Conservation (phyloP, 2,888 invertebrate species). For the Hemicrepidius hirtus region DNA sequence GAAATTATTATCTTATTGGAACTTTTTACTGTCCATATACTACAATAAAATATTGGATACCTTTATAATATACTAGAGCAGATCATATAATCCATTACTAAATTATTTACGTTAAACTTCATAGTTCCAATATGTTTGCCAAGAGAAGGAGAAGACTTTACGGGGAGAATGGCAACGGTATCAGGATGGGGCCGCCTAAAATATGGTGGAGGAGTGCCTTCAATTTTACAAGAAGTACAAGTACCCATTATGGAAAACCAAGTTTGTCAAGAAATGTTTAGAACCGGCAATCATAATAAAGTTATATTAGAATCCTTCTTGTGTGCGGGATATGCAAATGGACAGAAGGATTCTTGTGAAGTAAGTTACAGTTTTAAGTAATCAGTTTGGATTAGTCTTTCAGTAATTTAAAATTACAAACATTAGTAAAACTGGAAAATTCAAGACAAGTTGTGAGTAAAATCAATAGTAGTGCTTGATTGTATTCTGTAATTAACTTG, state of each 20-base stretch:
- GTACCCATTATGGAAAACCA: slow-evolving; percentile 94
- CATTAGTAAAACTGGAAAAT: too few relatives aligned
- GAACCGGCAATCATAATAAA: slow-evolving; percentile 91
- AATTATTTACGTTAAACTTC: slow-evolving; percentile 55
- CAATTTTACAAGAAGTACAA: slow-evolving; percentile 92
- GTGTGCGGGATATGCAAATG: slow-evolving; percentile 94
- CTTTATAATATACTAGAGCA: too few relatives aligned
- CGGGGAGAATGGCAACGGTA: slow-evolving; percentile 90
- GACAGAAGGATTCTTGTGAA: slow-evolving; percentile 94
- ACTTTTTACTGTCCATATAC: too few relatives aligned
- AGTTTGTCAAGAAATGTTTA: slow-evolving; percentile 96
- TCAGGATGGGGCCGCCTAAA: slow-evolving; percentile 95
- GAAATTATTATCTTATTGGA: too few relatives aligned
- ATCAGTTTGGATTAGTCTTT: neutral
- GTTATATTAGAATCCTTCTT: slow-evolving; percentile 90
- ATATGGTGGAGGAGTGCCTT: slow-evolving; percentile 93
- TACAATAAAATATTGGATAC: too few relatives aligned
- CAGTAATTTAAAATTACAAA: too few relatives aligned
- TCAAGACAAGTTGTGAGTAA: too few relatives aligned
- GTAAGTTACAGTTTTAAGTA: slow-evolving; percentile 72
- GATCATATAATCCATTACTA: too few relatives aligned
- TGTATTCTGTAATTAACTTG: too few relatives aligned
- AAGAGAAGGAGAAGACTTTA: slow-evolving; percentile 84
- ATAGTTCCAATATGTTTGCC: slow-evolving; percentile 94
- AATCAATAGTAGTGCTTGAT: too few relatives aligned